Evolutionary conservation across 2,888 invertebrate species (phyloP).

Genomic region (Hypsopygia costalis): DNA sequence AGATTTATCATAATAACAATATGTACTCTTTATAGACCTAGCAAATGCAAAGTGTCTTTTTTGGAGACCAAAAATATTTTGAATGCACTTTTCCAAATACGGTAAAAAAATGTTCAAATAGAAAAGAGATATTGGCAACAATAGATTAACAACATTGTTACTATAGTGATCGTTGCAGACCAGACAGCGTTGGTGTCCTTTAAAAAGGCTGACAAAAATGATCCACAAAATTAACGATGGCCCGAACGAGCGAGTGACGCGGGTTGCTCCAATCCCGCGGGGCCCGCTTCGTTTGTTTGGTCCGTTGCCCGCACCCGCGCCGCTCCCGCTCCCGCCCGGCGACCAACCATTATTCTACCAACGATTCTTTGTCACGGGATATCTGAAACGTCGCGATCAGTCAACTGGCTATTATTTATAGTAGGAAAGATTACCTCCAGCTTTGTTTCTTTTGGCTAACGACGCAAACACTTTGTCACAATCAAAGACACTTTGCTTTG

Average conservation of each 20-base stretch:
- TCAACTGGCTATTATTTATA: conserved; percentile 42
- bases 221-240: conserved; percentile 34
- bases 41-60: too few species aligned
- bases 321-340: conserved; percentile 14
- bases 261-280: conserved; percentile 35
- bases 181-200: conserved; percentile 9
- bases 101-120: too few species aligned
- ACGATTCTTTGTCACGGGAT: conserved; percentile 53
- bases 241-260: conserved; percentile 20
- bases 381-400: conserved; percentile 46
- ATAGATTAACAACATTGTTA: too few species aligned
- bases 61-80: too few species aligned
- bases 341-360: conserved; percentile 41
- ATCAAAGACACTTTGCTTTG: conserved; percentile 2
- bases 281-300: conserved; percentile 45
- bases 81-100: too few species aligned
- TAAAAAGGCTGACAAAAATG: conserved; percentile 35
- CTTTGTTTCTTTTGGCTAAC: conserved; percentile 15
- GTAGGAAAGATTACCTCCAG: conserved; percentile 18
- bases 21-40: too few species aligned
- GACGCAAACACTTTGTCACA: conserved; percentile 17
- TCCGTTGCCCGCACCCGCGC: conserved; percentile 16
- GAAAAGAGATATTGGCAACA: too few species aligned
- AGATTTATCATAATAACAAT: too few species aligned
- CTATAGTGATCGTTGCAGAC: too few species aligned